These are phyloP conservation scores for Coregonus suidteri DNA, from an alignment of 2,797 vertebrate genomes.

Conservation along the genomic window DNA sequence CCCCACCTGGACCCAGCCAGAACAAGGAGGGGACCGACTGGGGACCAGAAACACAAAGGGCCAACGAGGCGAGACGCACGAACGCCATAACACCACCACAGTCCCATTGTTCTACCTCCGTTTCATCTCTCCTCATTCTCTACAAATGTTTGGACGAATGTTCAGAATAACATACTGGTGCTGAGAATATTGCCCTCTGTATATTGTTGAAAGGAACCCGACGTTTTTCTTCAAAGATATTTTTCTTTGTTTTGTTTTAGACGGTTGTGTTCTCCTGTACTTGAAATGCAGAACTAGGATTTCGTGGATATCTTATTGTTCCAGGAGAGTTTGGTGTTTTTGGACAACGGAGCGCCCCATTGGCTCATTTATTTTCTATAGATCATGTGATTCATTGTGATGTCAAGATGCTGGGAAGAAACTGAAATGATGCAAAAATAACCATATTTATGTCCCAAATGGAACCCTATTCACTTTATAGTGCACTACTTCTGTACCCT, in stretches of 20 bases:
- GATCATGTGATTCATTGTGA: constrained; percentile 72
- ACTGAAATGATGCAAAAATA: constrained; percentile 54
- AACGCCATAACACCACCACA: constrained; percentile 76
- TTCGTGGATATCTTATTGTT: constrained; percentile 81
- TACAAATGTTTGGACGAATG: constrained; percentile 83
- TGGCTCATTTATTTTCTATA: constrained; percentile 77
- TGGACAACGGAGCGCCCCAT: constrained; percentile 67
- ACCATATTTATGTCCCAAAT: neutral
- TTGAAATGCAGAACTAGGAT: constrained; percentile 71
- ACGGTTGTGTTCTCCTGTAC: constrained; percentile 76
- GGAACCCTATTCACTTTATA: neutral
- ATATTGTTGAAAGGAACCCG: constrained; percentile 85
- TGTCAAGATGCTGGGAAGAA: constrained; percentile 56
- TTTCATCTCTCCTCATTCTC: constrained; percentile 82
- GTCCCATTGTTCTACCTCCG: constrained; percentile 77
- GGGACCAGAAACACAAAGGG: constrained; percentile 75
- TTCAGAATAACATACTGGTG: constrained; percentile 79
- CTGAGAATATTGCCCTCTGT: constrained; percentile 77
- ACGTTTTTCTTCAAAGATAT: constrained; percentile 72
- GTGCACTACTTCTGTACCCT: neutral
- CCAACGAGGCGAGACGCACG: constrained; percentile 71
- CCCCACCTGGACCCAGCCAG: constrained; percentile 72
- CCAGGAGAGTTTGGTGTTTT: constrained; percentile 69
- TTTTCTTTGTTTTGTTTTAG: constrained; percentile 76
- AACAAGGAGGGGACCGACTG: constrained; percentile 63